Conservation (phyloP, 2,113 vertebrate genomes). For the Oncorhynchus clarkii region DNA sequence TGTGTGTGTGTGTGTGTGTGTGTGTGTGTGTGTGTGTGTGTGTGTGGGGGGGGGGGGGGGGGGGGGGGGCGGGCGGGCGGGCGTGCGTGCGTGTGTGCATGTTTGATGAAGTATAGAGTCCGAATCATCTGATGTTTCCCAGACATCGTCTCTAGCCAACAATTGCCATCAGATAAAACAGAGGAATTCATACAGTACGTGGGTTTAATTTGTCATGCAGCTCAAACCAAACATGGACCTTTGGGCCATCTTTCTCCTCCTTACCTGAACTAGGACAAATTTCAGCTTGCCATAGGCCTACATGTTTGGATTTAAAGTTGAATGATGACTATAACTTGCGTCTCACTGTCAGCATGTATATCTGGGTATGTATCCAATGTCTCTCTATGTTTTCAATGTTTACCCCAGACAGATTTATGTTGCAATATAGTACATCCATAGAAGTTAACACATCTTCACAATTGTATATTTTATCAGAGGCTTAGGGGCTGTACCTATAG, state of each 20-base stretch:
- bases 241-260: constrained; percentile 51
- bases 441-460: neutral
- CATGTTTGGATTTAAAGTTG: constrained; percentile 6
- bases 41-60: too few species aligned
- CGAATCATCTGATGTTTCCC: constrained; percentile 67
- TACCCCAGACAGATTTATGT: constrained; percentile 14
- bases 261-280: constrained; percentile 48
- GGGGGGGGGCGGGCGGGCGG: too few species aligned
- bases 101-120: constrained; percentile 56
- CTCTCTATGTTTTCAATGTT: neutral
- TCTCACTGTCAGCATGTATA: too few species aligned
- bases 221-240: constrained; percentile 65
- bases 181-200: constrained; percentile 66
- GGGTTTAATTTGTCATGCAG: constrained; percentile 70
- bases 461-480: too few species aligned
- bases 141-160: constrained; percentile 62
- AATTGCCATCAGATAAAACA: constrained; percentile 70
- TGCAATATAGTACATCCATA: neutral
- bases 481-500: too few species aligned
- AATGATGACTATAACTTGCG: too few species aligned
- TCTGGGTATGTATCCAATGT: too few species aligned
- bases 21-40: too few species aligned
- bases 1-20: too few species aligned
- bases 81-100: too few species aligned
- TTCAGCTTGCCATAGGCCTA: neutral